A percentile compares a stretch with the other conserved stretches of the same genome.
These are phyloP conservation scores for Temnothorax longispinosus DNA, from an alignment of 1,140 invertebrate species.

Conservation along the genomic window DNA sequence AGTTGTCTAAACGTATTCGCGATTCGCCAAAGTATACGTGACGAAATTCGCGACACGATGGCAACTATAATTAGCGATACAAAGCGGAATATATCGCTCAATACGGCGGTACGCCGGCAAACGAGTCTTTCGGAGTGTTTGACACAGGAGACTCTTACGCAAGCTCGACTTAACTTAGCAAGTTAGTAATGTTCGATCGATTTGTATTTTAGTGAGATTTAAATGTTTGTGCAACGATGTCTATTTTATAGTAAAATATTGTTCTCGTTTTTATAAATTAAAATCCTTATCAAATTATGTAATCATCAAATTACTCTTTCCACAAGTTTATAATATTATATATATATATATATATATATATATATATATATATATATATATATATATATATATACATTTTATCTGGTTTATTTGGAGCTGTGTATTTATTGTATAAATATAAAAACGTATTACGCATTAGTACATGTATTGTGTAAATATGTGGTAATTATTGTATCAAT, in stretches of 20 bases:
- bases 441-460: not conserved
- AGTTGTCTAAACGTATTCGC: not conserved
- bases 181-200: slow-evolving; percentile 77
- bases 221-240: not conserved
- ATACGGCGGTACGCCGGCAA: slow-evolving; percentile 74
- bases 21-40: not conserved
- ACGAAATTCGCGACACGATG: slow-evolving; percentile 67
- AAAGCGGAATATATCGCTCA: slow-evolving; percentile 76
- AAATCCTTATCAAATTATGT: not conserved
- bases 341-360: too few relatives aligned
- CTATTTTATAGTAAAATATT: not conserved
- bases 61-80: slow-evolving; percentile 76
- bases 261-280: slow-evolving; percentile 2
- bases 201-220: not conserved
- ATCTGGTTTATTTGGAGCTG: not conserved
- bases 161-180: slow-evolving; percentile 82
- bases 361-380: slow-evolving; percentile 2
- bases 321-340: slow-evolving; percentile 11
- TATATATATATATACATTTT: slow-evolving; percentile 2
- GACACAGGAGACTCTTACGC: slow-evolving; percentile 81
- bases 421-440: slow-evolving; percentile 2
- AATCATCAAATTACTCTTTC: not conserved
- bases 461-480: not conserved
- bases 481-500: not conserved
- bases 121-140: slow-evolving; percentile 81